Evolutionary conservation across 2,888 invertebrate genomes (phyloP), one percentile per base, ranked within the genome.

Genomic region (Lasioglossum calceatum): DNA sequence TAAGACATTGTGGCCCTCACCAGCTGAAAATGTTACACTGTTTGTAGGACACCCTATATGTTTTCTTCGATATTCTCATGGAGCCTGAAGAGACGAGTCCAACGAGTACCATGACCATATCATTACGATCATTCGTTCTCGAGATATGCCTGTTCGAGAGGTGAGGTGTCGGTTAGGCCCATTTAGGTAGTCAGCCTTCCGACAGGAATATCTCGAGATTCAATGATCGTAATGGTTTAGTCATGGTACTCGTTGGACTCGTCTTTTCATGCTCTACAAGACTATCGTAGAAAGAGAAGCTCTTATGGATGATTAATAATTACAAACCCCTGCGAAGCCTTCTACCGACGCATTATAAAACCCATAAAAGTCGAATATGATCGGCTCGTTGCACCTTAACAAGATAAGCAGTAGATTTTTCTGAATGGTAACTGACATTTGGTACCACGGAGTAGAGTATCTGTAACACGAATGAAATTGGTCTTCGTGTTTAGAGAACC

Each of bases 371-470:
- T n/a, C 42, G 61, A 86, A 16, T 0, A 61, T 14, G 10, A 83
- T 7, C 5, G 23, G 50, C 16, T 87, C 80, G 12, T 1, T 39
- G 54, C 85, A 70, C n/a, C 70, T 87, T n/a, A 72, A 16, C 82
- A 88, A 75, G n/a, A 87, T 54, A 23, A 83, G 70, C 64, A 86
- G 39, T 47, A 87, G 36, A 5, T 80, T 72, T 50, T 87, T 87
- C 14, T 81, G 87, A 10, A 44, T 12, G 2, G 19, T n/a, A 27
- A 86, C 23, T 0, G 85, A 70, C 27, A 32, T 74, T 27, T n/a
- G 1, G 42, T 87, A 67, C 87, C 87, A 87, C 1, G 79, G 74
- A 4, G 82, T 79, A n/a, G 70, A 64, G 44, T 87, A 87, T 75
- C 87, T 87, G 72, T 4, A 64, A 64, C 14, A 32, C 1, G 14